phyloP scores from a whole-genome alignment of 2,113 vertebrate genomes.

The Entosphenus tridentatus region DNA sequence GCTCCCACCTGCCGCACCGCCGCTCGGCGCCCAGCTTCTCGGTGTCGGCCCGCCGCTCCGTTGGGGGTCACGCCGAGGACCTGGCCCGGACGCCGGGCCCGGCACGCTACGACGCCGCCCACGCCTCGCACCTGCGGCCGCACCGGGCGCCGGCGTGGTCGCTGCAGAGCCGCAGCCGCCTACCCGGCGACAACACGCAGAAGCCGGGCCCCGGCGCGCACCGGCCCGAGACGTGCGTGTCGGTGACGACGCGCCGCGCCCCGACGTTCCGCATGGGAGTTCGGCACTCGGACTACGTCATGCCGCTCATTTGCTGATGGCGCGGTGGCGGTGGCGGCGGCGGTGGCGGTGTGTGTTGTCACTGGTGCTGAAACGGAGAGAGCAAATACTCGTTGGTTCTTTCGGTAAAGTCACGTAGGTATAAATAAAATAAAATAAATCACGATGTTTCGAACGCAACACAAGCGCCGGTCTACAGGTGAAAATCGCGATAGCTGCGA shows the following conservation, averaged over 20 bases:
- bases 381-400: too few relatives aligned
- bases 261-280: constrained; percentile 40
- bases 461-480: too few relatives aligned
- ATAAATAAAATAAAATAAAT: too few relatives aligned
- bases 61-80: constrained; percentile 24
- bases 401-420: too few relatives aligned
- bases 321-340: too few relatives aligned
- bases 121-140: constrained; percentile 27
- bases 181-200: constrained; percentile 11
- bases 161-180: constrained; percentile 34
- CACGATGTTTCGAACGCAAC: too few relatives aligned
- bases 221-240: constrained; percentile 31
- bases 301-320: constrained; percentile 19
- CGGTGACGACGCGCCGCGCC: constrained; percentile 19
- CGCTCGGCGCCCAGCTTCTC: constrained; percentile 37
- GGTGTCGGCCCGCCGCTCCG: constrained; percentile 18
- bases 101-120: constrained; percentile 30
- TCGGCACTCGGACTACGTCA: constrained; percentile 35
- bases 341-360: too few relatives aligned
- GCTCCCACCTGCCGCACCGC: constrained; percentile 27
- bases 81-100: constrained; percentile 38
- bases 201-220: constrained; percentile 40
- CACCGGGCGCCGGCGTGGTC: constrained; percentile 39
- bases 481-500: too few relatives aligned
- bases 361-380: too few relatives aligned